Conservation (phyloP, 2,888 invertebrate species). For the Eupeodes latifasciatus region DNA sequence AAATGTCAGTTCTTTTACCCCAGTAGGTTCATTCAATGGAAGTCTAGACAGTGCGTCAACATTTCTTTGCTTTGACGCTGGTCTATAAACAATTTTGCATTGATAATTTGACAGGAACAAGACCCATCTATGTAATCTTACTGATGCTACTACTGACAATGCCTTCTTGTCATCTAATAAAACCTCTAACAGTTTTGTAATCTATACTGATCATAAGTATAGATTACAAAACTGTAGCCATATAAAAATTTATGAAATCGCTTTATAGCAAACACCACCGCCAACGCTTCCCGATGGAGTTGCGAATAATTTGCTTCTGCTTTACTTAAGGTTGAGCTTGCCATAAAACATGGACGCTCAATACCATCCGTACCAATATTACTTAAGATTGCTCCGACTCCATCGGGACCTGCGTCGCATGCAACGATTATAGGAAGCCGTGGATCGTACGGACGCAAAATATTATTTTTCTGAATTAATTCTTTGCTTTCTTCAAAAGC, state of each 20-base stretch:
- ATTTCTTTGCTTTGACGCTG: constrained; percentile 40
- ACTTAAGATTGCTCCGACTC: constrained; percentile 37
- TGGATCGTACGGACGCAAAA: too few species aligned
- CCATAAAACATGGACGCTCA: constrained; percentile 27
- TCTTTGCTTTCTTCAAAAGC: too few species aligned
- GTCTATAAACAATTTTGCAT: constrained; percentile 42
- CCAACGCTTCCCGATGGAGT: not conserved
- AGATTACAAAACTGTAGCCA: too few species aligned
- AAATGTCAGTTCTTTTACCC: constrained; percentile 34
- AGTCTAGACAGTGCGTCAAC: constrained; percentile 61
- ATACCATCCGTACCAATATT: constrained; percentile 15
- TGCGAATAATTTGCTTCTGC: not conserved
- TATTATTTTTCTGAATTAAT: too few species aligned
- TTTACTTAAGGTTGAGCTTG: not conserved
- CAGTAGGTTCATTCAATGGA: constrained; percentile 41
- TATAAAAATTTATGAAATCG: too few species aligned
- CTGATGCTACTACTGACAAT: constrained; percentile 50
- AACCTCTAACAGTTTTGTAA: too few species aligned
- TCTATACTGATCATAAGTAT: too few species aligned
- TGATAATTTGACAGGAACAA: constrained; percentile 63
- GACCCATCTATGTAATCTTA: constrained; percentile 66
- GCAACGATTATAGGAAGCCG: too few species aligned
- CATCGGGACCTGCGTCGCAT: constrained; percentile 22
- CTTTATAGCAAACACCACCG: too few species aligned
- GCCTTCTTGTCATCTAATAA: constrained; percentile 64